These are phyloP conservation scores for Myotis brandtii DNA, from an alignment of 2,113 vertebrate genomes.

Conservation along the genomic window DNA sequence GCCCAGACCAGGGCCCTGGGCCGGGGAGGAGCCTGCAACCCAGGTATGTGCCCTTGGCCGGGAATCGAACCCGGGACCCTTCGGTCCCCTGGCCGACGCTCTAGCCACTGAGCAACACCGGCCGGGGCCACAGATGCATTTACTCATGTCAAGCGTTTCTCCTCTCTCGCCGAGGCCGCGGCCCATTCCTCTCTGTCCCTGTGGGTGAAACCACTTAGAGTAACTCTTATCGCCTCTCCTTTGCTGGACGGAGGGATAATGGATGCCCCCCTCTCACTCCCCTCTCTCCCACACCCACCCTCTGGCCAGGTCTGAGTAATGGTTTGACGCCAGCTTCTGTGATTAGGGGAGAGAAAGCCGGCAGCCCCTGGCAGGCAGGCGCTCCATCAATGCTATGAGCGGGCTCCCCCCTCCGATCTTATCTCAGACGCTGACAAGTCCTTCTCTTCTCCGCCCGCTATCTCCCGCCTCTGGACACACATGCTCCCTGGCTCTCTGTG, in stretches of 20 bases:
- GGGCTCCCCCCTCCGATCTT: neutral
- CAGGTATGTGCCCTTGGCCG: too few relatives aligned
- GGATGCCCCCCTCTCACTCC: neutral
- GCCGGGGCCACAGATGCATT: too few relatives aligned
- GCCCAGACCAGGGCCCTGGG: too few relatives aligned
- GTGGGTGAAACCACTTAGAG: slow-evolving; percentile 53
- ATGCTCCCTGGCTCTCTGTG: neutral
- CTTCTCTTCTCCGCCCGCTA: too few relatives aligned
- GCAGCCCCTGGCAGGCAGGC: neutral
- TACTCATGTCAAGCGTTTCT: too few relatives aligned
- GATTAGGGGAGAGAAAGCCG: neutral
- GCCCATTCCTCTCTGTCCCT: neutral
- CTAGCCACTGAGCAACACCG: too few relatives aligned
- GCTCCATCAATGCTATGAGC: slow-evolving; percentile 5
- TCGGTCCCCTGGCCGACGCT: too few relatives aligned
- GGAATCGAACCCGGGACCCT: too few relatives aligned
- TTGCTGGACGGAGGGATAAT: slow-evolving; percentile 36
- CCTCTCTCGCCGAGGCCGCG: too few relatives aligned
- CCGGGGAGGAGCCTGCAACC: too few relatives aligned
- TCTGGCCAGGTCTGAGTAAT: neutral
- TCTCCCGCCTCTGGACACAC: neutral
- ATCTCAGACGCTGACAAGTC: slow-evolving; percentile 16
- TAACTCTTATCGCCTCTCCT: slow-evolving; percentile 53
- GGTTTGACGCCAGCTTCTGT: slow-evolving; percentile 15
- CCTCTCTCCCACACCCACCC: too few relatives aligned